These are phyloP conservation scores for Poecilus cupreus DNA, from an alignment of 2,888 invertebrate species.

Conservation along the genomic window DNA sequence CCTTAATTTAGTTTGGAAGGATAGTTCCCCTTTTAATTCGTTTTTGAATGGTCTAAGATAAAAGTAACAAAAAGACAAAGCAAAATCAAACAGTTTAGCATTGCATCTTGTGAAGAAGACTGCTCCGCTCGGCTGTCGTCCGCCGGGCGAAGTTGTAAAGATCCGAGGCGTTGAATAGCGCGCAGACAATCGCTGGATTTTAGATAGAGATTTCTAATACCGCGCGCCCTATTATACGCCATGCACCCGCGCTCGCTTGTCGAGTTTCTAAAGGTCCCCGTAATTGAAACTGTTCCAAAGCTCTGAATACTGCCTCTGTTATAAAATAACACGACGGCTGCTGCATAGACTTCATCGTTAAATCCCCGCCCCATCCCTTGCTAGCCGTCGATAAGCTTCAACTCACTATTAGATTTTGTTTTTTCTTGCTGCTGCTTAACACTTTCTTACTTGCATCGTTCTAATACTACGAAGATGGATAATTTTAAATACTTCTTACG, in stretches of 20 bases:
- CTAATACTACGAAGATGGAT: no score
- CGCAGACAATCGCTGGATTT: slow-evolving; percentile 71
- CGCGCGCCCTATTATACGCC: slow-evolving; percentile 69
- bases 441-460: background rate
- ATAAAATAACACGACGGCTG: slow-evolving; percentile 51
- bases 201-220: slow-evolving; percentile 71
- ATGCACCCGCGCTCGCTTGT: slow-evolving; percentile 69
- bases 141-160: slow-evolving; percentile 45
- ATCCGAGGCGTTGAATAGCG: slow-evolving; percentile 50
- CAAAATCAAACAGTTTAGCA: slow-evolving; percentile 25
- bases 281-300: slow-evolving; percentile 70
- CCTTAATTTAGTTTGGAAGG: background rate
- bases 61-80: slow-evolving; percentile 39
- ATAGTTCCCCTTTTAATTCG: background rate
- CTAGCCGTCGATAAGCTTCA: background rate
- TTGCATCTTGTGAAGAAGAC: slow-evolving; percentile 9
- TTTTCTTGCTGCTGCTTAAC: background rate
- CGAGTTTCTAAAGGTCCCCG: slow-evolving; percentile 70
- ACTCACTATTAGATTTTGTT: background rate
- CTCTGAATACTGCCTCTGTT: slow-evolving; percentile 50
- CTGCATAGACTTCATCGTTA: slow-evolving; percentile 13
- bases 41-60: background rate
- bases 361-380: background rate
- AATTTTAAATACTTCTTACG: no score
- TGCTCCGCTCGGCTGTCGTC: background rate